These are phyloP conservation scores for Ornithoptera alexandrae DNA, from an alignment of 2,888 invertebrate species.

Conservation along the genomic window DNA sequence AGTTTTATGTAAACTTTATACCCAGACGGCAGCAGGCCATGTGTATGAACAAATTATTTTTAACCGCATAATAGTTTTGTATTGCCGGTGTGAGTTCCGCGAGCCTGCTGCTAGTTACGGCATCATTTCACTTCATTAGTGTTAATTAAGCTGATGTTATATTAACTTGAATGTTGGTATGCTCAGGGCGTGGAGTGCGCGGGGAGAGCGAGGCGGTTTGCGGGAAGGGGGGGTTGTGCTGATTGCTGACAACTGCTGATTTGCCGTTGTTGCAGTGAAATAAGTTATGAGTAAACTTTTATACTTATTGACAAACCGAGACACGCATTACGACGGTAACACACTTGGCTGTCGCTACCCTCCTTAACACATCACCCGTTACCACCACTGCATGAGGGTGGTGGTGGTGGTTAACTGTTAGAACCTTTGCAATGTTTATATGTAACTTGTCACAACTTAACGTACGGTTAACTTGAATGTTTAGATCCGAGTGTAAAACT, in stretches of 20 bases:
- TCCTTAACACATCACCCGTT: conserved; percentile 7
- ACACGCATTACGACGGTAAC: conserved; percentile 56
- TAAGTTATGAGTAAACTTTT: conserved; percentile 79
- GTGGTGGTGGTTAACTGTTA: neutral
- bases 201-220: conserved; percentile 70
- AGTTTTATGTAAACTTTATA: conserved; percentile 27
- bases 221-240: conserved; percentile 72
- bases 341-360: conserved; percentile 21
- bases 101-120: conserved; percentile 16
- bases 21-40: conserved; percentile 34
- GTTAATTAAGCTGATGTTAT: conserved; percentile 40
- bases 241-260: conserved; percentile 78
- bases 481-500: neutral
- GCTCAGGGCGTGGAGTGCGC: conserved; percentile 76
- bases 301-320: conserved; percentile 70
- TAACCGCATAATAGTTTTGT: conserved; percentile 18
- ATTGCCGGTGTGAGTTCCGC: conserved; percentile 25
- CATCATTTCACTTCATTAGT: conserved; percentile 21
- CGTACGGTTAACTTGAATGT: neutral
- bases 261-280: conserved; percentile 76
- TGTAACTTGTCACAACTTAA: neutral
- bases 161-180: conserved; percentile 75
- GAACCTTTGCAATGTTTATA: neutral
- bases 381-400: neutral
- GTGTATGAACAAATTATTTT: conserved; percentile 22